Evolutionary conservation across 2,888 invertebrate genomes (phyloP).

Genomic region (Ophion obscuratus): DNA sequence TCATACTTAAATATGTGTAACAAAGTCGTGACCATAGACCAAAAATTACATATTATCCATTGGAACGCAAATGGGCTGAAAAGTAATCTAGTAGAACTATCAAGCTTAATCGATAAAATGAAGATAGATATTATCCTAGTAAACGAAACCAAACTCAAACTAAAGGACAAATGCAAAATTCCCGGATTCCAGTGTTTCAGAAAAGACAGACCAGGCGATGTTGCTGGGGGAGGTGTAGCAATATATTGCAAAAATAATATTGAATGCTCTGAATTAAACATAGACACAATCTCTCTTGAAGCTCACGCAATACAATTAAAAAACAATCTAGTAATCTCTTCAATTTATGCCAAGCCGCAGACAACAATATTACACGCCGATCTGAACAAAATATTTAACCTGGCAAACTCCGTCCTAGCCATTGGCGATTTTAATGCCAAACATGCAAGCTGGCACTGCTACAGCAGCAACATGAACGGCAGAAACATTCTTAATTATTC

Average conservation of each 20-base stretch:
- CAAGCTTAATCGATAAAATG: background rate
- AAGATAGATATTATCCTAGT: conserved; percentile 21
- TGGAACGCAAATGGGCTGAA: conserved; percentile 42
- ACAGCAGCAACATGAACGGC: background rate
- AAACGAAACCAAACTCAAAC: conserved; percentile 32
- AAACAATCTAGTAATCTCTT: background rate
- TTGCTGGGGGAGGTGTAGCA: conserved; percentile 13
- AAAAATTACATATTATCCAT: background rate
- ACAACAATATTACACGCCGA: conserved; percentile 50
- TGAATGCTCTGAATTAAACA: background rate
- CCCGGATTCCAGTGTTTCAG: conserved; percentile 17
- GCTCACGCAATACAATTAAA: conserved; percentile 6
- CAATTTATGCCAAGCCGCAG: conserved; percentile 41
- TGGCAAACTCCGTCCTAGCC: conserved; percentile 6
- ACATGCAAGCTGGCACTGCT: conserved; percentile 18
- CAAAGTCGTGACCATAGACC: background rate
- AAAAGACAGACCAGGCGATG: conserved; percentile 22
- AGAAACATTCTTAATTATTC: conserved; percentile 12
- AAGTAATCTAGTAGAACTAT: background rate
- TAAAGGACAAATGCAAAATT: conserved; percentile 15
- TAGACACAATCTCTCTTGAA: background rate
- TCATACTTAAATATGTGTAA: conserved; percentile 17
- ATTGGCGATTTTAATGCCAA: conserved; percentile 37
- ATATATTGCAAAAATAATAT: conserved; percentile 23
- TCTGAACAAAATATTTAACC: conserved; percentile 13